phyloP scores from a whole-genome alignment of 2,113 vertebrate genomes.

The Takifugu bimaculatus region DNA sequence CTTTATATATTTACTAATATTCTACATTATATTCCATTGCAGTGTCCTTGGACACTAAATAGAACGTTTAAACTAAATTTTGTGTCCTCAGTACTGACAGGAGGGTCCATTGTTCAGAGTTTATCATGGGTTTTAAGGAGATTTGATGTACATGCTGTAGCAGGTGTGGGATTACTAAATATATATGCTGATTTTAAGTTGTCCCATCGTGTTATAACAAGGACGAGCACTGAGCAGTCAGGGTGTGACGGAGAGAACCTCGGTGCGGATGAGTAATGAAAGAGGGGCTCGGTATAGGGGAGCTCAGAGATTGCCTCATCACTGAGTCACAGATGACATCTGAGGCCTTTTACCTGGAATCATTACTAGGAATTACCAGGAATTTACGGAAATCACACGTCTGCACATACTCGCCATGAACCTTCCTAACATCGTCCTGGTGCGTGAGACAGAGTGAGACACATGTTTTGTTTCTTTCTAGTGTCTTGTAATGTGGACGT shows the following conservation, averaged over 20 bases:
- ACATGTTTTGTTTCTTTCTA: constrained; percentile 1
- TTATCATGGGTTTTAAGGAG: neutral
- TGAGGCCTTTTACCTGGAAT: too few species aligned
- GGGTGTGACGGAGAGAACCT: neutral
- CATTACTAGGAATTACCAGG: too few species aligned
- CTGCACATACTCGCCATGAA: too few species aligned
- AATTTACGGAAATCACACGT: neutral
- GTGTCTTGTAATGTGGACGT: constrained; percentile 70
- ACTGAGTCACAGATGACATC: constrained; percentile 32
- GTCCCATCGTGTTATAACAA: constrained; percentile 6
- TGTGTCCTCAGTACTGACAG: neutral
- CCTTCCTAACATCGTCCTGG: too few species aligned
- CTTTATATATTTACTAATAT: too few species aligned
- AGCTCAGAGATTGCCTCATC: constrained; percentile 35
- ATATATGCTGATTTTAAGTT: neutral
- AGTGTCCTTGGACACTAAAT: neutral
- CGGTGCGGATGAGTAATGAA: constrained; percentile 1
- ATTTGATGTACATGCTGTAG: constrained; percentile 21
- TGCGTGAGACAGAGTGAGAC: too few species aligned
- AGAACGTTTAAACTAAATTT: neutral
- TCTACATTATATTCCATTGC: too few species aligned
- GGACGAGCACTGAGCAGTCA: neutral
- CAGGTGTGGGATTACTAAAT: constrained; percentile 7
- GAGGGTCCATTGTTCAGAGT: neutral
- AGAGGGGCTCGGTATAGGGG: neutral